Evolutionary conservation across 2,797 vertebrate species (phyloP).

Genomic region (Dendrocincla tyrannina): DNA sequence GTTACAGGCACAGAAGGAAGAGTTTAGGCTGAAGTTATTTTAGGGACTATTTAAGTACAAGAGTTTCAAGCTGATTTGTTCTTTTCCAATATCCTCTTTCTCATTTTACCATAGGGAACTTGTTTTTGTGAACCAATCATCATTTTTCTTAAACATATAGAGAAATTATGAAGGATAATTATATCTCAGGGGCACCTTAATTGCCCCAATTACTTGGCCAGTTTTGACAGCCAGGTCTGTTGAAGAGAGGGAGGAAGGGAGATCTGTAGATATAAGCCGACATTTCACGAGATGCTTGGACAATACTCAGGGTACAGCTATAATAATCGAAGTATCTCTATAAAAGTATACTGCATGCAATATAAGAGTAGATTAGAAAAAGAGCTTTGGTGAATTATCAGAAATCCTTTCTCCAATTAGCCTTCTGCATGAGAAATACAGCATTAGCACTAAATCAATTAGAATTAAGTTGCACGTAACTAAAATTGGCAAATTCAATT

Average conservation of each 20-base stretch:
- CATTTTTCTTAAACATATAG: slow-evolving; percentile 64
- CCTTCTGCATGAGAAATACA: not conserved
- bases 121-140: slow-evolving; percentile 60
- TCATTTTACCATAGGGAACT: slow-evolving; percentile 5
- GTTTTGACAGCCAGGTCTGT: slow-evolving; percentile 60
- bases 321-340: not conserved
- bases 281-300: not conserved
- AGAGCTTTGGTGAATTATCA: not conserved
- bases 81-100: slow-evolving; percentile 34
- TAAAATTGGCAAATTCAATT: slow-evolving; percentile 53
- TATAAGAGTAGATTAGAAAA: not conserved
- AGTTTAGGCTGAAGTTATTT: slow-evolving; percentile 36
- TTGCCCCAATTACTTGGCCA: slow-evolving; percentile 70
- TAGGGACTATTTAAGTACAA: slow-evolving; percentile 27
- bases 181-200: slow-evolving; percentile 74
- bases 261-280: slow-evolving; percentile 29
- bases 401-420: not conserved
- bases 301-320: not conserved
- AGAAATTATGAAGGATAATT: slow-evolving; percentile 73
- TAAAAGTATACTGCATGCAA: not conserved
- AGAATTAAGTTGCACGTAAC: slow-evolving; percentile 15
- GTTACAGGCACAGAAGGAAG: not conserved
- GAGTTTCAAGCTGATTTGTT: slow-evolving; percentile 30
- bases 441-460: slow-evolving; percentile 41
- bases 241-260: not conserved